Conservation (phyloP, 2,888 invertebrate species). For the Alentia gelatinosa region DNA sequence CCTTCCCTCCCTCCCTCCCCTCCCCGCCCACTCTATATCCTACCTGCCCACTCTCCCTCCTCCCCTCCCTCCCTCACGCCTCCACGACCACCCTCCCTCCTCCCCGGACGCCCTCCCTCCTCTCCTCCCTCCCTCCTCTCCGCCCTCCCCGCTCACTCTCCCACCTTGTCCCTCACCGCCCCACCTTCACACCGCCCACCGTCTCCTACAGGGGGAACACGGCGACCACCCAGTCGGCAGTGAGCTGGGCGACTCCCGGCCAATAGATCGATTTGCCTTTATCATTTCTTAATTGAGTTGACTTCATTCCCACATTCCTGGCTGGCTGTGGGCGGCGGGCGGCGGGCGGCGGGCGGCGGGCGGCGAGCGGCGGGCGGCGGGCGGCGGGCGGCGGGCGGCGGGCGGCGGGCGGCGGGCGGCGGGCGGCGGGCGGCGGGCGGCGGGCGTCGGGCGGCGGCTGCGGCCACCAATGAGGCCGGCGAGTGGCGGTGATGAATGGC, state of each 20-base stretch:
- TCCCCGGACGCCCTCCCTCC: background rate
- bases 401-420: background rate
- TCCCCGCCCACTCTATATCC: background rate
- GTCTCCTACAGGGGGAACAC: background rate
- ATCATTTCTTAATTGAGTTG: constrained; percentile 40
- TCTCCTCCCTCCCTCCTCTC: background rate
- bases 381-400: background rate
- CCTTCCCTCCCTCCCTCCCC: background rate
- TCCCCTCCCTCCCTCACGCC: background rate
- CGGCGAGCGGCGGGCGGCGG: background rate
- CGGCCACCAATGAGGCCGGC: background rate
- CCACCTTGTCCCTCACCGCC: background rate
- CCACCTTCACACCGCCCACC: background rate
- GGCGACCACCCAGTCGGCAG: background rate
- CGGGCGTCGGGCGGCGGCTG: background rate
- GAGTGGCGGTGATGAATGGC: background rate
- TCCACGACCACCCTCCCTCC: background rate
- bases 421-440: background rate
- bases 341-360: background rate
- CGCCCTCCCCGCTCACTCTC: background rate
- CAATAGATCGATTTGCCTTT: constrained; percentile 21
- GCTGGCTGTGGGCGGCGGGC: background rate
- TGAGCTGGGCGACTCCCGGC: background rate
- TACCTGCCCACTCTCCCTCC: background rate
- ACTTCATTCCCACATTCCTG: constrained; percentile 14